These are phyloP conservation scores for Gymnorhina tibicen DNA, from an alignment of 2,113 vertebrate species.

Conservation along the genomic window DNA sequence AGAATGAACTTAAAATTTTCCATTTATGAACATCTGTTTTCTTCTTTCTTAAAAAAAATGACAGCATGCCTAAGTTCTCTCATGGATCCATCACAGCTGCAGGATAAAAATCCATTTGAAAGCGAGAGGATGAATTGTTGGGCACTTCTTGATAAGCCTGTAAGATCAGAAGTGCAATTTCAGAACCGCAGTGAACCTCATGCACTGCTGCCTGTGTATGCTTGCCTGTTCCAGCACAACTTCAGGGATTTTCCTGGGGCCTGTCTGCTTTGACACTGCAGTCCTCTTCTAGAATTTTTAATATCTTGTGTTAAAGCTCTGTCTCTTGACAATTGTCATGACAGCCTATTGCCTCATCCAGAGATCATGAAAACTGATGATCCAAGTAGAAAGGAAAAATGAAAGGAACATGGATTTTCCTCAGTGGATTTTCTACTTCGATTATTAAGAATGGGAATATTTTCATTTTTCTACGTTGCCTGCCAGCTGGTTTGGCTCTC, in stretches of 20 bases:
- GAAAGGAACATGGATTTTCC: not conserved
- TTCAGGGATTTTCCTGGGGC: constrained; percentile 50
- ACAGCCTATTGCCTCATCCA: not conserved
- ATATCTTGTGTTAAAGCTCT: constrained; percentile 29
- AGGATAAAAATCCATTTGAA: constrained; percentile 21
- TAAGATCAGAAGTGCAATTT: constrained; percentile 24
- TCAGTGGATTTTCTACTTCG: not conserved
- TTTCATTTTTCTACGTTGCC: not conserved
- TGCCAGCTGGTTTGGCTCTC: not conserved
- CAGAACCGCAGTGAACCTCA: not conserved
- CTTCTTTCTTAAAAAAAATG: not conserved
- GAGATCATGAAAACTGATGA: not conserved
- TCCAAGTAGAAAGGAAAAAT: not conserved
- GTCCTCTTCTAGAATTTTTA: constrained; percentile 10
- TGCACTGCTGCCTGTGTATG: not conserved
- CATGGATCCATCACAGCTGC: not conserved
- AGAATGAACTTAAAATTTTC: not conserved
- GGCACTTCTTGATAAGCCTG: not conserved
- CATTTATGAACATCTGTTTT: not conserved
- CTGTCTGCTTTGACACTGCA: not conserved
- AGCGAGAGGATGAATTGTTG: not conserved
- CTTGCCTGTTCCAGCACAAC: not conserved
- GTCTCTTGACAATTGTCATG: not conserved
- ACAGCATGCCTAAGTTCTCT: accelerated
- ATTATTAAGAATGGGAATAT: not conserved